Percentiles rank a stretch among this genome's conserved stretches.
Conservation (phyloP, 2,888 invertebrate genomes). For the Mesoligia furuncula region DNA sequence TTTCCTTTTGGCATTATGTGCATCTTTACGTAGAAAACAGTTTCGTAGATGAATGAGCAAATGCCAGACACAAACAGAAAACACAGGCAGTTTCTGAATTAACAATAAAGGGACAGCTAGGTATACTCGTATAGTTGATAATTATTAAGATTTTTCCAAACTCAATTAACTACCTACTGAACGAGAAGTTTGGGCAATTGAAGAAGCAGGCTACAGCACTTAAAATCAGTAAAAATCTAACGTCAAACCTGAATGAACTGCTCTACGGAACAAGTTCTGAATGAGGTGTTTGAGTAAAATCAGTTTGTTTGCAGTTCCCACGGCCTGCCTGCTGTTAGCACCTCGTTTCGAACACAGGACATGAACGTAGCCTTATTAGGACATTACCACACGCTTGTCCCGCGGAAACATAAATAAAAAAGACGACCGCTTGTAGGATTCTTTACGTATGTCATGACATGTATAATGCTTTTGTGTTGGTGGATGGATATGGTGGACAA, state of each 20-base stretch:
- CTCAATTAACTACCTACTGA: background rate
- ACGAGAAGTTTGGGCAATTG: background rate
- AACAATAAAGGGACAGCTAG: background rate
- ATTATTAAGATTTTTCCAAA: background rate
- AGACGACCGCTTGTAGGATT: conserved; percentile 3
- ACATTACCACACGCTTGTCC: conserved; percentile 57
- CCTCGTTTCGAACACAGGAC: conserved; percentile 71
- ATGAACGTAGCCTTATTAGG: conserved; percentile 64
- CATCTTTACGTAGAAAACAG: background rate
- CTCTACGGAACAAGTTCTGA: conserved; percentile 47
- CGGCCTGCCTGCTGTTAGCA: conserved; percentile 82
- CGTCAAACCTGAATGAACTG: conserved; percentile 63
- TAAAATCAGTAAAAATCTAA: background rate
- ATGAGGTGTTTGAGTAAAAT: conserved; percentile 67
- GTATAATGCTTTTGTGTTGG: conserved; percentile 1
- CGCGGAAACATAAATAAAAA: conserved; percentile 43
- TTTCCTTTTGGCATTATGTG: conserved; percentile 18
- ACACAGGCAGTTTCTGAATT: background rate
- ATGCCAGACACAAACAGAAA: background rate
- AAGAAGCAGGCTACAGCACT: background rate
- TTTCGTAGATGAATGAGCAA: background rate
- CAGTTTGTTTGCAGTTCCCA: conserved; percentile 84
- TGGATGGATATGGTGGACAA: background rate
- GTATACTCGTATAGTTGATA: background rate
- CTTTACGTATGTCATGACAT: conserved; percentile 8